Percentiles rank a stretch among this genome's conserved stretches.
phyloP scores from a whole-genome alignment of 2,888 invertebrate genomes.

The Epistrophe eligans region DNA sequence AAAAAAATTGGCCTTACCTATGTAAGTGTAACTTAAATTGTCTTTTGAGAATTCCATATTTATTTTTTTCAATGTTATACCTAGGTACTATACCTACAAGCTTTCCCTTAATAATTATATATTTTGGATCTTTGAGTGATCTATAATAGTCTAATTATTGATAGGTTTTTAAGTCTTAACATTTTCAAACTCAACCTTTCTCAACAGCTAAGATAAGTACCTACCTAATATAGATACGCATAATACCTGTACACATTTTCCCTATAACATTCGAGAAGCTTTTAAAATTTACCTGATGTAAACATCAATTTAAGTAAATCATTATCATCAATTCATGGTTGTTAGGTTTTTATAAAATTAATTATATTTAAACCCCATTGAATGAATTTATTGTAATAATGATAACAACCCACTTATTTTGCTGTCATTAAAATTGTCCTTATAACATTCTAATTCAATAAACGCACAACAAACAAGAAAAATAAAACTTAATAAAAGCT shows the following conservation, averaged over 20 bases:
- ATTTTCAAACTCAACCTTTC: neutral
- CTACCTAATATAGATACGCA: neutral
- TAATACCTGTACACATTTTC: neutral
- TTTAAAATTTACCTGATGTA: neutral
- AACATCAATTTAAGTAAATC: slow-evolving; percentile 8
- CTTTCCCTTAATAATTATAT: too few species aligned
- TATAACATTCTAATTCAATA: slow-evolving; percentile 16
- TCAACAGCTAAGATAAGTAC: too few species aligned
- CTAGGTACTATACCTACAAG: too few species aligned
- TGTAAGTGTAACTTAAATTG: too few species aligned
- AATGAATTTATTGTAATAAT: neutral
- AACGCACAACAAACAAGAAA: slow-evolving; percentile 13
- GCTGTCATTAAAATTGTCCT: slow-evolving; percentile 18
- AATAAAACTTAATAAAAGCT: neutral
- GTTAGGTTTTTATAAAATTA: neutral
- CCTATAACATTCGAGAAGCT: neutral
- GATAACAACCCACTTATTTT: slow-evolving; percentile 17
- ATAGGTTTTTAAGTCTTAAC: too few species aligned
- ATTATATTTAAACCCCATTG: slow-evolving; percentile 9
- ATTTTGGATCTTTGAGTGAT: too few species aligned
- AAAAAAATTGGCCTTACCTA: too few species aligned
- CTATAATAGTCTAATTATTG: too few species aligned
- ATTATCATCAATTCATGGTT: slow-evolving; percentile 11
- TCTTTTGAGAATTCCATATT: too few species aligned
- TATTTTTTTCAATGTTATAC: too few species aligned